Percentiles rank a stretch among this genome's conserved stretches.
These are phyloP conservation scores for Antigone vipio DNA, from an alignment of 2,113 vertebrate genomes.

Conservation along the genomic window DNA sequence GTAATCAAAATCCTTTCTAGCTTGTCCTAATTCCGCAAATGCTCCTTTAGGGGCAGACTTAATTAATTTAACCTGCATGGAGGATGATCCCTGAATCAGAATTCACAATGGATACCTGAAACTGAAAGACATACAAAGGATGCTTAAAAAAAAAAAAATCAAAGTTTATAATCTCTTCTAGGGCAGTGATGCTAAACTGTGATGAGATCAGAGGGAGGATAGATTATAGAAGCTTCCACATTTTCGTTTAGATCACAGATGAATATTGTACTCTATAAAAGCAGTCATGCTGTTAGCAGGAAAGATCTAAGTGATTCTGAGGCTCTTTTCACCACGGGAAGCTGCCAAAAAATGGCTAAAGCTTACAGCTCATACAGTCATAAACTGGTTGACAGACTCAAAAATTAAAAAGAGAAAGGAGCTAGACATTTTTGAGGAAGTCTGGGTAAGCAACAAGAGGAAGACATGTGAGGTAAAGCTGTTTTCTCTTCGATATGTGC, in stretches of 20 bases:
- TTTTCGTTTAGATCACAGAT: not conserved
- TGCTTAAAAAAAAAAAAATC: not conserved
- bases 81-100: not conserved
- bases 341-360: not conserved
- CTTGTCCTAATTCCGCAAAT: not conserved
- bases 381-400: not conserved
- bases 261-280: not conserved
- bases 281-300: not conserved
- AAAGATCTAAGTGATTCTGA: conserved; percentile 5
- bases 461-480: not conserved
- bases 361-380: not conserved
- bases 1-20: not conserved
- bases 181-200: not conserved
- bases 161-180: not conserved
- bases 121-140: not conserved
- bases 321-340: not conserved
- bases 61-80: not conserved
- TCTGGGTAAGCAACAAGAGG: not conserved
- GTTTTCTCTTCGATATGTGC: not conserved
- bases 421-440: not conserved
- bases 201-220: not conserved
- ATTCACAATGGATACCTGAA: not conserved
- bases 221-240: not conserved
- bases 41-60: not conserved
- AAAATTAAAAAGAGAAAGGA: not conserved